These are phyloP conservation scores for Drosophila mayri DNA, from an alignment of 1,140 invertebrate genomes.

Conservation along the genomic window DNA sequence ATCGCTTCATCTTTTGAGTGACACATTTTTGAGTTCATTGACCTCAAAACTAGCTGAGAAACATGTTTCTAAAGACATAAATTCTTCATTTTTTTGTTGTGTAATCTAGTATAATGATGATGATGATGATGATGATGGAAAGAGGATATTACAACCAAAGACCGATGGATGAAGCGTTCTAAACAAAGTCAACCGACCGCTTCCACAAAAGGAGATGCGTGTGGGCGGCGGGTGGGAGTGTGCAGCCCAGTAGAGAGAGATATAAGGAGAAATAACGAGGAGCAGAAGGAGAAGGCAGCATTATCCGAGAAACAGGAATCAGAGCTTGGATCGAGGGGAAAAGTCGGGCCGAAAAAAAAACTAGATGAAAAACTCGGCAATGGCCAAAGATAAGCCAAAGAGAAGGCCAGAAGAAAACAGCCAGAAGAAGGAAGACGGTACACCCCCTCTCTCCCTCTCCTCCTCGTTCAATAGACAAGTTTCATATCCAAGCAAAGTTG, in stretches of 20 bases:
- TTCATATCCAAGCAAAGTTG: constrained; percentile 47
- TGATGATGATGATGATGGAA: constrained; percentile 41
- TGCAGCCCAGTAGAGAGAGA: constrained; percentile 3
- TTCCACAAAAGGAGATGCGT: constrained; percentile 62
- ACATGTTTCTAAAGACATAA: constrained; percentile 16
- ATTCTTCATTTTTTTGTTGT: constrained; percentile 5
- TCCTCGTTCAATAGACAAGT: constrained; percentile 67
- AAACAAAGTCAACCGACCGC: constrained; percentile 45
- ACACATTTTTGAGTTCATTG: constrained; percentile 16
- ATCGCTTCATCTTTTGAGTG: background rate
- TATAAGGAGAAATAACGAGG: constrained; percentile 1
- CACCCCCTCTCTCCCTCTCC: background rate
- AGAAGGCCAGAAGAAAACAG: constrained; percentile 34
- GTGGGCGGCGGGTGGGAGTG: constrained; percentile 66
- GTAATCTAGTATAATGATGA: constrained; percentile 31
- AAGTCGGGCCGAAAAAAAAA: constrained; percentile 60
- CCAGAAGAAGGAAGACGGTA: constrained; percentile 32
- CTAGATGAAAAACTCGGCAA: constrained; percentile 76
- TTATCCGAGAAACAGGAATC: constrained; percentile 40
- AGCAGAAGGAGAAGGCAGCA: background rate
- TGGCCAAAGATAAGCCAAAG: constrained; percentile 55
- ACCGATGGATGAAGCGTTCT: constrained; percentile 3
- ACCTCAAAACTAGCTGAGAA: constrained; percentile 8
- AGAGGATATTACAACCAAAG: constrained; percentile 14
- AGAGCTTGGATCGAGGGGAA: constrained; percentile 8